These are phyloP conservation scores for Bombyx mandarina DNA, from an alignment of 1,140 invertebrate genomes.

Conservation along the genomic window DNA sequence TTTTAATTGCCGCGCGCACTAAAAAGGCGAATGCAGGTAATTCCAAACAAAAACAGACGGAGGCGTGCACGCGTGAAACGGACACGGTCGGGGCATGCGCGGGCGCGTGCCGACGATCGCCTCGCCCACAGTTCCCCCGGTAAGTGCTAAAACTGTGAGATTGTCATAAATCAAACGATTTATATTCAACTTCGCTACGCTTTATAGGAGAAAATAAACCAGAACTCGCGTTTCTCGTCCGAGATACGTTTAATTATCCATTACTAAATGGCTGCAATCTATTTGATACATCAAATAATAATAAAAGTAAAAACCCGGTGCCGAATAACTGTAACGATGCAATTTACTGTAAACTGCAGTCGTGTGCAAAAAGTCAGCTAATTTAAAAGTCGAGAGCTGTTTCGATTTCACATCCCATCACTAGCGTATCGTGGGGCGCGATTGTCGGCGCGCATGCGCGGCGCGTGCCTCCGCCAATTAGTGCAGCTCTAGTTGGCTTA, in stretches of 20 bases:
- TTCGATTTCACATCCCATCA: conserved; percentile 65
- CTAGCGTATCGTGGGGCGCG: conserved; percentile 49
- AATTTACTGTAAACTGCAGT: conserved; percentile 30
- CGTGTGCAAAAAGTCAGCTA: conserved; percentile 33
- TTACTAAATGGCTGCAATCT: neutral
- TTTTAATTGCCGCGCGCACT: conserved; percentile 58
- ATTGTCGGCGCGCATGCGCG: conserved; percentile 34
- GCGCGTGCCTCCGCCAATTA: conserved; percentile 66
- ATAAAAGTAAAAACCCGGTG: conserved; percentile 28
- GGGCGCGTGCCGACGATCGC: conserved; percentile 12
- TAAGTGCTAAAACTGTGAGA: conserved; percentile 5
- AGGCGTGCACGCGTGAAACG: conserved; percentile 50
- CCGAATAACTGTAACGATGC: conserved; percentile 37
- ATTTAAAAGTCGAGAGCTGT: conserved; percentile 30
- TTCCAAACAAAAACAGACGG: conserved; percentile 40
- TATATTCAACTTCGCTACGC: conserved; percentile 47
- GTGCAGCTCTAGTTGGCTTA: conserved; percentile 64
- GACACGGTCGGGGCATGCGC: conserved; percentile 24
- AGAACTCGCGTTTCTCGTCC: neutral
- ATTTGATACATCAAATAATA: neutral
- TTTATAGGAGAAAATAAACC: conserved; percentile 23
- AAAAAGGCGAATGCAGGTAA: conserved; percentile 40
- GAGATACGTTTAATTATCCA: neutral
- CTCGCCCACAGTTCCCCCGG: conserved; percentile 16
- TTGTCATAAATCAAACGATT: conserved; percentile 51